A percentile compares a stretch with the other conserved stretches of the same genome.
Evolutionary conservation across 2,888 invertebrate genomes (phyloP).

Genomic region (Caenorhabditis sp.): DNA sequence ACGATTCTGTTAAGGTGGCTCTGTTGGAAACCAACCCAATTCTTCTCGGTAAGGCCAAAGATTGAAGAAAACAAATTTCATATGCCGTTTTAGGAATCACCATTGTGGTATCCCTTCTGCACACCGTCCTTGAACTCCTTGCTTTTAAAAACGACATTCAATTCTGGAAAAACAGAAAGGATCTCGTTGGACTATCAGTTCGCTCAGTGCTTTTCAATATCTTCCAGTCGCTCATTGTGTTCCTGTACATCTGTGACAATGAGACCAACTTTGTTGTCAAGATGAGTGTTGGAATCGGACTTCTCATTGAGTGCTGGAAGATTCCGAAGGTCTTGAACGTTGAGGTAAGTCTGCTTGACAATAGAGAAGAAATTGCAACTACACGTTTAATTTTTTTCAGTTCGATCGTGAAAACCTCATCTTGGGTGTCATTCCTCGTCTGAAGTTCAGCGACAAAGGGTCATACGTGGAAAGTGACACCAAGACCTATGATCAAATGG

Average conservation of each 20-base stretch:
- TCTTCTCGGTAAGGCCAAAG: conserved; percentile 88
- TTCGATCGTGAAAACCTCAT: conserved; percentile 85
- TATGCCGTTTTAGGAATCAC: conserved; percentile 89
- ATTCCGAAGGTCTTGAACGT: conserved; percentile 89
- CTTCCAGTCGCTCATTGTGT: conserved; percentile 94
- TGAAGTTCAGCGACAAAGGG: conserved; percentile 93
- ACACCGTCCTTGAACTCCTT: conserved; percentile 97
- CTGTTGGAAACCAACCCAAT: conserved; percentile 97
- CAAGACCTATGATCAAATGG: conserved; percentile 93
- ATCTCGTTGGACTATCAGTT: conserved; percentile 93
- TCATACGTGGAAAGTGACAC: conserved; percentile 97
- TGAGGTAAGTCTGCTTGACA: conserved; percentile 25
- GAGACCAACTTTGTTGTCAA: conserved; percentile 96
- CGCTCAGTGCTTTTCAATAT: conserved; percentile 98
- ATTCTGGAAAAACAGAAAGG: conserved; percentile 98
- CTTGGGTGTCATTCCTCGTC: conserved; percentile 90
- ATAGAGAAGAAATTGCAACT: conserved; percentile 27
- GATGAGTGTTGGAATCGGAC: conserved; percentile 94
- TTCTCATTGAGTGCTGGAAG: conserved; percentile 98
- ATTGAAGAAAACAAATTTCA: too few relatives aligned
- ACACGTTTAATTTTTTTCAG: conserved; percentile 2
- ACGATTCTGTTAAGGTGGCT: conserved; percentile 88
- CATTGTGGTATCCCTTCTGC: conserved; percentile 93
- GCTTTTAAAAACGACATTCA: conserved; percentile 99
- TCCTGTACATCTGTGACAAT: conserved; percentile 97